phyloP scores from a whole-genome alignment of 1,140 invertebrate species.

The Conus ventricosus region DNA sequence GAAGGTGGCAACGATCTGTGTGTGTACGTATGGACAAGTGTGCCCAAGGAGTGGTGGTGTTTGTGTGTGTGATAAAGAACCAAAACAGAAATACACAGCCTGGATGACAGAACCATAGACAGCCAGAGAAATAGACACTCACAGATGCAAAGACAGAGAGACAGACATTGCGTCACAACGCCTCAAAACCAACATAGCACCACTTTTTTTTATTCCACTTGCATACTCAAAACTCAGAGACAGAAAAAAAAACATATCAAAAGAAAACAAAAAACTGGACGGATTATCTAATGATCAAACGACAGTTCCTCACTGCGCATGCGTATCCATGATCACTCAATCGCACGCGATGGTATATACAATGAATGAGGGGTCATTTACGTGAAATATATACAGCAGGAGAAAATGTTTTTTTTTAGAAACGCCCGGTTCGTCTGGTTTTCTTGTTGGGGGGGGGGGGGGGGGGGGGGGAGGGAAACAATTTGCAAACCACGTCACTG shows the following conservation, averaged over 20 bases:
- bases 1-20: too few relatives aligned
- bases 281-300: constrained; percentile 30
- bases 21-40: too few relatives aligned
- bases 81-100: background rate
- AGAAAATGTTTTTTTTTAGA: too few relatives aligned
- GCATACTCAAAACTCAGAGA: background rate
- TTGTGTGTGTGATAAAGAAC: background rate
- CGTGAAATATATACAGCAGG: background rate
- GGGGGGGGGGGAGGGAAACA: background rate
- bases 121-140: background rate
- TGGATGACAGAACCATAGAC: background rate
- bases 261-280: background rate
- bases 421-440: background rate
- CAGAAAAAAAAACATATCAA: background rate
- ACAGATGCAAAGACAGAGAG: background rate
- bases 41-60: too few relatives aligned
- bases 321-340: background rate
- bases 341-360: constrained; percentile 27
- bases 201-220: constrained; percentile 1
- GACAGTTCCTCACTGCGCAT: background rate
- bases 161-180: background rate
- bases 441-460: too few relatives aligned
- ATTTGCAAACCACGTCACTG: background rate
- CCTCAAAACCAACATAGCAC: background rate
- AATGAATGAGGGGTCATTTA: background rate